Evolutionary conservation across 1,140 invertebrate species (phyloP), one percentile per base, ranked within the genome.

Genomic region (Bombus confusus): DNA sequence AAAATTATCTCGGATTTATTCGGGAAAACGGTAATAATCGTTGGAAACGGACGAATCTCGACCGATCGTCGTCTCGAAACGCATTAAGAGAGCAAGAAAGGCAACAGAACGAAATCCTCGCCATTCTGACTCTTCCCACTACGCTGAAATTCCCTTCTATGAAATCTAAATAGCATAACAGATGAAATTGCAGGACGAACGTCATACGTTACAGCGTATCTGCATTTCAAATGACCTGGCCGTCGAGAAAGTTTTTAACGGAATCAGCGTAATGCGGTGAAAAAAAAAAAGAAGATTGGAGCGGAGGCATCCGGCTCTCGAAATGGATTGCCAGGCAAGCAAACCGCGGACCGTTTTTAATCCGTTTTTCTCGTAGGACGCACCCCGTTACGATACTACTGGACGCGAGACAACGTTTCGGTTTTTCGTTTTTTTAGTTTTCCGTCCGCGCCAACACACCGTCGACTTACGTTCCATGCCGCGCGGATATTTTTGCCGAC

Each of bases 141-240:
- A 62, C 64, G 15, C n/a, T n/a, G 64, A 18, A 31, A 8, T 31
- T 66, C n/a, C n/a, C 64, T 6, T 66, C 64, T n/a, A 18, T 18
- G 64, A 25, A 37, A 25, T 34, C 34, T 37, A 37, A 68, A 68
- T 37, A 37, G 66, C 66, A 31, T 68, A 37, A 68, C 34, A 25
- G 66, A 37, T 37, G 34, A 68, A 68, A 68, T 37, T 37, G 64
- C 64, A 10, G 31, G 66, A 68, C 64, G 66, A 3, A 68, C 34
- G 31, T 68, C 31, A 66, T 22, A 37, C 66, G 34, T 68, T 37
- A 68, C 34, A 8, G 6, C 22, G 34, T 37, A 68, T 68, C 66
- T 68, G 66, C 66, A 68, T 68, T 68, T 68, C 66, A 68, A 68
- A 68, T 68, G 66, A 34, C n/a, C 66, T 68, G 66, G 34, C 13